phyloP scores from a whole-genome alignment of 2,797 vertebrate genomes.

The Enteromius thamalakanensis region DNA sequence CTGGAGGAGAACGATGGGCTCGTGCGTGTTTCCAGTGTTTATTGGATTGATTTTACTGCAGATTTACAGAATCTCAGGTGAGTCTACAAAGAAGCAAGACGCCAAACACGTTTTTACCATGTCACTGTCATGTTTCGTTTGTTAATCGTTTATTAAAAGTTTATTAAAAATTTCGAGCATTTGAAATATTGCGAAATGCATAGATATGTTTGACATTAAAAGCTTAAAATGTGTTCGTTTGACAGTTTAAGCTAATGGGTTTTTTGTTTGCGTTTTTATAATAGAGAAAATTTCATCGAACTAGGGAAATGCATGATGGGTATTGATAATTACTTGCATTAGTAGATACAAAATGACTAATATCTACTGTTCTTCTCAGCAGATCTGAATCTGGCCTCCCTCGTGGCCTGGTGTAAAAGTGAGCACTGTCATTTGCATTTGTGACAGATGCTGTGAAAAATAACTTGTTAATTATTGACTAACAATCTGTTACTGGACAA shows the following conservation, averaged over 20 bases:
- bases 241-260: background rate
- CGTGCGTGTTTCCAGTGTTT: background rate
- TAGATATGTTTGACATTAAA: background rate
- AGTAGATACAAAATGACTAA: background rate
- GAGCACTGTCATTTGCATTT: slow-evolving; percentile 46
- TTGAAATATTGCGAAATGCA: background rate
- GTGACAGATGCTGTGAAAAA: slow-evolving; percentile 53
- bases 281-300: background rate
- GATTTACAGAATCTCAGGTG: slow-evolving; percentile 21
- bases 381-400: background rate
- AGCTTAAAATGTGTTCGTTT: too few relatives aligned
- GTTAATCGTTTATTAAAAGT: background rate
- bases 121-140: background rate
- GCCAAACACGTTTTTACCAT: slow-evolving; percentile 2
- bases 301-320: background rate
- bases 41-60: slow-evolving; percentile 27
- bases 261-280: background rate
- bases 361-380: background rate
- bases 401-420: slow-evolving; percentile 13
- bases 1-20: slow-evolving; percentile 11
- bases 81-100: slow-evolving; percentile 9
- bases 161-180: background rate
- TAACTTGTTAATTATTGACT: slow-evolving; percentile 77
- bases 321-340: background rate
- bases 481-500: slow-evolving; percentile 68